Evolutionary conservation across 2,797 vertebrate species (phyloP).

Genomic region (Meda fulgida): DNA sequence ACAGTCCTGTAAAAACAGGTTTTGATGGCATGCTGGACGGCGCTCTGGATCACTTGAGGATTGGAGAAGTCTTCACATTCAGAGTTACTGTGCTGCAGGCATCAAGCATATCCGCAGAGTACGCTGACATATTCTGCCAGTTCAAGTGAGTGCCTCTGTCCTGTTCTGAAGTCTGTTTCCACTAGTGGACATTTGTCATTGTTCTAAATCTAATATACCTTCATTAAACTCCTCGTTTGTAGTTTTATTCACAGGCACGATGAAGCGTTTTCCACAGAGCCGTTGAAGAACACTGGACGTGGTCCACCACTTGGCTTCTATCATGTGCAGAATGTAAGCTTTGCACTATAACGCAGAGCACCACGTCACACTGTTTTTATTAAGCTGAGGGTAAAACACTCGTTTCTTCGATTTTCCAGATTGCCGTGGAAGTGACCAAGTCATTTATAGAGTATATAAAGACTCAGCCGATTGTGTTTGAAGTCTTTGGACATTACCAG

Average conservation of each 20-base stretch:
- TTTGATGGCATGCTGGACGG: constrained; percentile 79
- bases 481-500: constrained; percentile 98
- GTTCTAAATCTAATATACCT: not conserved
- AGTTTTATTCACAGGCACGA: constrained; percentile 98
- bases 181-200: constrained; percentile 12
- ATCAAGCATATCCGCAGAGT: constrained; percentile 96
- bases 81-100: constrained; percentile 96
- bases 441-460: constrained; percentile 96
- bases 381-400: not conserved
- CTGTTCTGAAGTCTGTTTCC: constrained; percentile 3
- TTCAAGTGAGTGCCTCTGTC: constrained; percentile 85
- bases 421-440: constrained; percentile 95
- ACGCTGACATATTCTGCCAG: constrained; percentile 98
- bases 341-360: not conserved
- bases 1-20: constrained; percentile 81
- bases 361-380: not conserved
- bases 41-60: constrained; percentile 84
- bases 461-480: constrained; percentile 96
- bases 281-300: constrained; percentile 93
- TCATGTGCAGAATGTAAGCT: constrained; percentile 93
- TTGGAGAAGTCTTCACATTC: constrained; percentile 93
- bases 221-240: constrained; percentile 47
- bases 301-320: constrained; percentile 97
- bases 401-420: constrained; percentile 73
- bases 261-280: constrained; percentile 97